Evolutionary conservation across 2,797 vertebrate genomes (phyloP).

Genomic region (Sebastes trivittatus): DNA sequence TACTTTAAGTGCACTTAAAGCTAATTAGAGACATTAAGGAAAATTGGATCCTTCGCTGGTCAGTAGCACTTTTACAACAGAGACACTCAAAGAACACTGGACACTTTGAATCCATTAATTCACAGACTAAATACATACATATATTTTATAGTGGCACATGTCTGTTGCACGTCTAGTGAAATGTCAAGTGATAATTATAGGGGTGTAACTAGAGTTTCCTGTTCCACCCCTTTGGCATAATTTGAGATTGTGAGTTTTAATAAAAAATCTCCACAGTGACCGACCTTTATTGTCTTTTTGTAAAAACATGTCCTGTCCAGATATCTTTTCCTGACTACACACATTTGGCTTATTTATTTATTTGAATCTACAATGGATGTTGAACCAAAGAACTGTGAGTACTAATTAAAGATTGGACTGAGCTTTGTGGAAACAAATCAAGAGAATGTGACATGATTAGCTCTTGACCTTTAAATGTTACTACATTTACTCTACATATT

Average conservation of each 20-base stretch:
- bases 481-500: background rate
- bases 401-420: background rate
- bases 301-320: background rate
- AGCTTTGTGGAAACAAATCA: background rate
- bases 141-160: background rate
- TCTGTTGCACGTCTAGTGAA: background rate
- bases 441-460: background rate
- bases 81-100: constrained; percentile 7
- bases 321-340: background rate
- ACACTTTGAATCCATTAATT: constrained; percentile 12
- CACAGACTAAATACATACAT: background rate
- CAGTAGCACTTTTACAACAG: constrained; percentile 12
- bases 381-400: background rate
- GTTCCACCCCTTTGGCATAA: background rate
- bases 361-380: background rate
- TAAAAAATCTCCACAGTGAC: background rate
- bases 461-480: background rate
- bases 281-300: background rate
- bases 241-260: background rate
- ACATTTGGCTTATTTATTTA: background rate
- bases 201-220: background rate
- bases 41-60: constrained; percentile 20
- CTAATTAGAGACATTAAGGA: constrained; percentile 28
- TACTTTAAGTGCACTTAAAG: constrained; percentile 38
- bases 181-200: background rate